Evolutionary conservation across 2,113 vertebrate species (phyloP).

Genomic region (Narcine bancroftii): DNA sequence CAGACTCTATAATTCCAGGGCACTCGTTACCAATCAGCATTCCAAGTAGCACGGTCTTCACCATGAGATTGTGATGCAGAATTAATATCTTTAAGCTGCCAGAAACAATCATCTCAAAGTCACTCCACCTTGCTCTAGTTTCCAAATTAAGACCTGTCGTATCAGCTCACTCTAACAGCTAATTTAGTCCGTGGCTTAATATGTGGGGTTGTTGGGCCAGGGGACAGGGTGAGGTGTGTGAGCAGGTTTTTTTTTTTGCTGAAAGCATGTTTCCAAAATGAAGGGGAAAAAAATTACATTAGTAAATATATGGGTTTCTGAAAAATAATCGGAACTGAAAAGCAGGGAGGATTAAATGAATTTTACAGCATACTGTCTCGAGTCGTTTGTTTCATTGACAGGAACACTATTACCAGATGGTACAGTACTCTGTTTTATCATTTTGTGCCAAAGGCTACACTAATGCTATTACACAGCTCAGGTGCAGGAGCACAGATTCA

Average conservation of each 20-base stretch:
- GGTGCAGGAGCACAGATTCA: slow-evolving; percentile 5
- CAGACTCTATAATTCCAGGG: not conserved
- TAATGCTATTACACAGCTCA: slow-evolving; percentile 35
- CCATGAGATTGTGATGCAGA: not conserved
- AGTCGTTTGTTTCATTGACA: slow-evolving; percentile 30
- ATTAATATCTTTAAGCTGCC: not conserved
- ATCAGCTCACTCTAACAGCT: not conserved
- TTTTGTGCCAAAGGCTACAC: slow-evolving; percentile 32
- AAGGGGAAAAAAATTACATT: not conserved
- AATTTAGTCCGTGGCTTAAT: not conserved
- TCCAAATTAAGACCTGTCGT: not conserved
- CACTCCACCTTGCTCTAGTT: not conserved
- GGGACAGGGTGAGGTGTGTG: no score
- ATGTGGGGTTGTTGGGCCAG: no score
- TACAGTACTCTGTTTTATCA: slow-evolving; percentile 26
- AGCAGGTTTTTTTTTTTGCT: no score
- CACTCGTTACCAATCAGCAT: not conserved
- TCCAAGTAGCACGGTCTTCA: not conserved
- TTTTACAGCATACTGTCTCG: not conserved
- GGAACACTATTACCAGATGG: slow-evolving; percentile 16
- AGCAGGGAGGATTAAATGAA: slow-evolving; percentile 22
- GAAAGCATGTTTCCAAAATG: not conserved
- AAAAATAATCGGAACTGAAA: not conserved
- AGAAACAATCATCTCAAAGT: not conserved
- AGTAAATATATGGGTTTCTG: slow-evolving; percentile 15